A percentile compares a stretch with the other conserved stretches of the same genome.
Conservation (phyloP, 2,797 vertebrate species). For the Peromyscus attwateri region DNA sequence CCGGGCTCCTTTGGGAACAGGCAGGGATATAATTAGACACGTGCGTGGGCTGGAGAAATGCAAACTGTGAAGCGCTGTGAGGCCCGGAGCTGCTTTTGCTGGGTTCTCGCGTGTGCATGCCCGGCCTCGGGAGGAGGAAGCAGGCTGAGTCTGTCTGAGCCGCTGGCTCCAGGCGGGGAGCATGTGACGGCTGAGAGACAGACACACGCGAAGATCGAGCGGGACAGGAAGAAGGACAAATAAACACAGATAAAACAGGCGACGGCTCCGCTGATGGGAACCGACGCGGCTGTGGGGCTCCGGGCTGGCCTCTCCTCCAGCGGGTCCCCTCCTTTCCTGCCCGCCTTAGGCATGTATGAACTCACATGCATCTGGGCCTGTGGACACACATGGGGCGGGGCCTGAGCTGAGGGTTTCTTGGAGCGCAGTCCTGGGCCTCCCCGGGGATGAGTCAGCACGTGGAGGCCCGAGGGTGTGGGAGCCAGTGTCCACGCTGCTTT, state of each 20-base stretch:
- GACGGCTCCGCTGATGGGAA: slow-evolving; percentile 56
- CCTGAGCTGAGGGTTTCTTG: not conserved
- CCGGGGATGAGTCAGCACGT: not conserved
- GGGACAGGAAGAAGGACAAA: slow-evolving; percentile 74
- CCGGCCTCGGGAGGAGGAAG: not conserved
- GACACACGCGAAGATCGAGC: slow-evolving; percentile 72
- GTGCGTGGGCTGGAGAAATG: slow-evolving; percentile 68
- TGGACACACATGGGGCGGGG: too few species aligned
- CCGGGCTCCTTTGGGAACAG: slow-evolving; percentile 54
- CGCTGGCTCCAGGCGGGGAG: slow-evolving; percentile 32
- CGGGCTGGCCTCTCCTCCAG: not conserved
- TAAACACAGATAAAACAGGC: slow-evolving; percentile 72
- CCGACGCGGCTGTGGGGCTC: slow-evolving; percentile 17
- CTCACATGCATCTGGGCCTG: not conserved
- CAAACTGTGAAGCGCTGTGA: slow-evolving; percentile 71
- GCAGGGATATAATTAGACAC: slow-evolving; percentile 75
- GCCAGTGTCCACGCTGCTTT: not conserved
- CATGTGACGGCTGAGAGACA: slow-evolving; percentile 68
- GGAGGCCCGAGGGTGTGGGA: not conserved
- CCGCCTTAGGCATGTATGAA: not conserved
- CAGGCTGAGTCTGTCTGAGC: slow-evolving; percentile 47
- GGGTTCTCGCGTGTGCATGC: not conserved
- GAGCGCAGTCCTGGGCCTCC: not conserved
- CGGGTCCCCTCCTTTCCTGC: not conserved
- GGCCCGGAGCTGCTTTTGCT: slow-evolving; percentile 42